Base-by-base conservation (phyloP, 2,888 invertebrate species). In the Isotomurus palustris region DNA sequence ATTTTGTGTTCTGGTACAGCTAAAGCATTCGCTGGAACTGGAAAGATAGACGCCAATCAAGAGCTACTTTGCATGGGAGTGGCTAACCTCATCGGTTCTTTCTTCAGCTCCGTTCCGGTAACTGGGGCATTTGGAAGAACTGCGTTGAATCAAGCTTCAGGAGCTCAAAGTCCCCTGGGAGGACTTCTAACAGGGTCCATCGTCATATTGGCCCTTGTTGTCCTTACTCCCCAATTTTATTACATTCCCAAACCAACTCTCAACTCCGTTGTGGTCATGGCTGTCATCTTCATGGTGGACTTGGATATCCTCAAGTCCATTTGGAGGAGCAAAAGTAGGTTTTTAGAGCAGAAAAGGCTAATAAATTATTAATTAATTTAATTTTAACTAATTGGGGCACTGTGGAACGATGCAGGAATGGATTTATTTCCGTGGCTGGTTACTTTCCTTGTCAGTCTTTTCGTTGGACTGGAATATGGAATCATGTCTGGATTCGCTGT, bases 231-330 rank as follows among this genome's bases (percentile, higher is more conserved):
- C 2, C 87, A 88, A 73, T 94, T 94, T 76, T 86, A 85, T 75
- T 89, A 81, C 74, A 91, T 91, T 69, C 91, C 91, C 1, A 85
- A 84, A 72, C 83, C 94, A 0, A 85, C 90, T 0, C 79, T 95
- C 27, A 87, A 92, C 0, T 86, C 92, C 0, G 88, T 95, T 50
- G 83, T 95, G 61, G 91, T 93, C 64, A 85, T 86, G 68, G 93
- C 95, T 6, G 92, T 94, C 12, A 75, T 89, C 54, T 66, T 66
- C 52, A 66, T 60, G 28, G 57, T 89, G 8, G 83, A 84, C 67
- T 76, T 84, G 62, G 78, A 81, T 28, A 83, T 85, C 21, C 79
- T 88, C 22, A 73, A 73, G 4, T 77, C 83, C 5, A 78, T 92
- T 40, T 92, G 91, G 90, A 81, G 80, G 70, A 84, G 87, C n/a